Percentiles rank a stretch among this genome's conserved stretches.
phyloP scores from a whole-genome alignment of 2,113 vertebrate genomes.

The Rhinogobius similis region DNA sequence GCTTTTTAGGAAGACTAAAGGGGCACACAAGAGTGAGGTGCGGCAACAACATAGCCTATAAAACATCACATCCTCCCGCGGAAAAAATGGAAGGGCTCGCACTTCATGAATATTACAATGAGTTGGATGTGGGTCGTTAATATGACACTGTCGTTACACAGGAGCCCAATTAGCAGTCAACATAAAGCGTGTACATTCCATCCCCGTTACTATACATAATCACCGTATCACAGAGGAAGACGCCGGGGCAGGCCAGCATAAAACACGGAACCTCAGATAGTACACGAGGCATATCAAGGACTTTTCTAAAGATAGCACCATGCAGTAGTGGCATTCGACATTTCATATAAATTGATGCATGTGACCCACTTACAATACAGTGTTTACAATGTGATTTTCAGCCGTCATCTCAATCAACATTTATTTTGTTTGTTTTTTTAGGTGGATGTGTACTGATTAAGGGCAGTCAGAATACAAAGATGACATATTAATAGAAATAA shows the following conservation, averaged over 20 bases:
- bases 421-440: not conserved
- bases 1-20: conserved; percentile 56
- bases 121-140: conserved; percentile 79
- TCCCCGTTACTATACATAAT: conserved; percentile 63
- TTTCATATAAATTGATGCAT: conserved; percentile 3
- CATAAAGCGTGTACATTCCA: conserved; percentile 62
- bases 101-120: conserved; percentile 76
- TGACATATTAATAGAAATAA: no score
- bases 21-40: conserved; percentile 31
- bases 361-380: conserved; percentile 3
- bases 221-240: conserved; percentile 52
- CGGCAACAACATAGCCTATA: conserved; percentile 24
- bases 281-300: conserved; percentile 41
- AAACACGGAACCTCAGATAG: conserved; percentile 48
- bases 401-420: not conserved
- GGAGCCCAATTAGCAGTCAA: conserved; percentile 78
- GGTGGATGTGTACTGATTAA: no score
- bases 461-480: no score
- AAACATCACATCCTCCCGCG: not conserved
- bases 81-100: conserved; percentile 52
- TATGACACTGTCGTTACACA: conserved; percentile 73
- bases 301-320: conserved; percentile 10
- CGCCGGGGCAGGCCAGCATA: conserved; percentile 18
- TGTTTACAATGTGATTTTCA: not conserved
- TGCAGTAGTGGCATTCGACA: conserved; percentile 16